Conservation (phyloP, 2,888 invertebrate species). For the Boloria selene region DNA sequence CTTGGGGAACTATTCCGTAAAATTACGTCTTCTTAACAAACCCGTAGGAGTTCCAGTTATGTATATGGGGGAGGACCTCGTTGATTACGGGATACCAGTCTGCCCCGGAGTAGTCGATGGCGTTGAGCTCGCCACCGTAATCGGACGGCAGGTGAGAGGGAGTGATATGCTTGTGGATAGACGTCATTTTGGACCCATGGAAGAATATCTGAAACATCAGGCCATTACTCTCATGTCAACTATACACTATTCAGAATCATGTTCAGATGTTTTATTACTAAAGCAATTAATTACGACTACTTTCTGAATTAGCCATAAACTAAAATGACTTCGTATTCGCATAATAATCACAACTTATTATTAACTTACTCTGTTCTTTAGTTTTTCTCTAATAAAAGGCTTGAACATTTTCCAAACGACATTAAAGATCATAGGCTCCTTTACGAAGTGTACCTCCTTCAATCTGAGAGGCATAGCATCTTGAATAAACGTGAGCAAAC, state of each 20-base stretch:
- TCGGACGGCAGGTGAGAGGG: constrained; percentile 87
- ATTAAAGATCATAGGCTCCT: constrained; percentile 92
- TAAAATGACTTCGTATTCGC: not conserved
- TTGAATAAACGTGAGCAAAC: constrained; percentile 90
- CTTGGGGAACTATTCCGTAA: not conserved
- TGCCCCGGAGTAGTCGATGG: constrained; percentile 88
- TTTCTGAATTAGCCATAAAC: too few relatives aligned
- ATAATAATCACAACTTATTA: not conserved
- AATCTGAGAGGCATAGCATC: constrained; percentile 92
- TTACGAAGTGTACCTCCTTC: constrained; percentile 93
- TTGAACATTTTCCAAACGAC: constrained; percentile 93
- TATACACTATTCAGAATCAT: too few relatives aligned
- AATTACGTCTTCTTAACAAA: constrained; percentile 77
- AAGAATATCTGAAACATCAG: constrained; percentile 86
- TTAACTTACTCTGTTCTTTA: constrained; percentile 86
- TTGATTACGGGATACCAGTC: constrained; percentile 90
- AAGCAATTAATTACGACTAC: too few relatives aligned
- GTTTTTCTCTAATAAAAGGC: constrained; percentile 90
- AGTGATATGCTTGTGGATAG: constrained; percentile 87
- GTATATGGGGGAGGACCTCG: constrained; percentile 84
- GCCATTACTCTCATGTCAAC: constrained; percentile 5
- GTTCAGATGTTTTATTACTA: too few relatives aligned
- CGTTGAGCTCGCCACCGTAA: constrained; percentile 88
- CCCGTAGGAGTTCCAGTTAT: constrained; percentile 87
- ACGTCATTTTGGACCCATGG: constrained; percentile 91